A percentile compares a stretch with the other conserved stretches of the same genome.
phyloP scores from a whole-genome alignment of 2,113 vertebrate species.

The Motacilla alba region DNA sequence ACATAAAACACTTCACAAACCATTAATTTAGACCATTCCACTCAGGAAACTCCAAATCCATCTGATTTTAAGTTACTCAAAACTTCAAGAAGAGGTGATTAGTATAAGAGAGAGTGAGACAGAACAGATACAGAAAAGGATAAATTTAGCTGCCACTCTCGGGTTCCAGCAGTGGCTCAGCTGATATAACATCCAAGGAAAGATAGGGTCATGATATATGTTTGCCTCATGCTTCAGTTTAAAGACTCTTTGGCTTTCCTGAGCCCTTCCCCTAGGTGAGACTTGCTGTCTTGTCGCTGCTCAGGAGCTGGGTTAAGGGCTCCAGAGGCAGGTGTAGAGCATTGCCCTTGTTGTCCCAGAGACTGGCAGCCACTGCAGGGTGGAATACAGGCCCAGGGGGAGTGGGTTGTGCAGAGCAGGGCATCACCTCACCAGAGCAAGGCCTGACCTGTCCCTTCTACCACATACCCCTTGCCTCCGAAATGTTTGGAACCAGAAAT shows the following conservation, averaged over 20 bases:
- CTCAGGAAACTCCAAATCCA: background rate
- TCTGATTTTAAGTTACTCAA: background rate
- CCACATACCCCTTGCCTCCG: rapidly evolving
- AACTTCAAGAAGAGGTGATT: background rate
- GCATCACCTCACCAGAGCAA: background rate
- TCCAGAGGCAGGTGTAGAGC: background rate
- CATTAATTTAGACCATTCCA: background rate
- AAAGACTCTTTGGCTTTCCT: background rate
- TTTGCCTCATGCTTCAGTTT: background rate
- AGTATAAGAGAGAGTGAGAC: background rate
- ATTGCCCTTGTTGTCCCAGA: background rate
- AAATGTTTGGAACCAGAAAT: background rate
- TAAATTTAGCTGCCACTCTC: background rate
- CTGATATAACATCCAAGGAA: background rate
- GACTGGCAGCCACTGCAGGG: rapidly evolving
- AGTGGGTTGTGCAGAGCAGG: background rate
- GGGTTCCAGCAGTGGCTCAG: background rate
- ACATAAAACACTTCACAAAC: background rate
- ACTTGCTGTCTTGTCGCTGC: background rate
- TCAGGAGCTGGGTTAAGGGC: background rate
- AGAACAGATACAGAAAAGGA: background rate
- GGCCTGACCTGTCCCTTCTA: background rate
- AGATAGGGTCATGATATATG: background rate
- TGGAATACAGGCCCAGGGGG: too few relatives aligned
- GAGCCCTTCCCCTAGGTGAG: background rate